A percentile compares a stretch with the other conserved stretches of the same genome.
phyloP scores from a whole-genome alignment of 2,113 vertebrate species.

The human (Homo sapiens) region DNA sequence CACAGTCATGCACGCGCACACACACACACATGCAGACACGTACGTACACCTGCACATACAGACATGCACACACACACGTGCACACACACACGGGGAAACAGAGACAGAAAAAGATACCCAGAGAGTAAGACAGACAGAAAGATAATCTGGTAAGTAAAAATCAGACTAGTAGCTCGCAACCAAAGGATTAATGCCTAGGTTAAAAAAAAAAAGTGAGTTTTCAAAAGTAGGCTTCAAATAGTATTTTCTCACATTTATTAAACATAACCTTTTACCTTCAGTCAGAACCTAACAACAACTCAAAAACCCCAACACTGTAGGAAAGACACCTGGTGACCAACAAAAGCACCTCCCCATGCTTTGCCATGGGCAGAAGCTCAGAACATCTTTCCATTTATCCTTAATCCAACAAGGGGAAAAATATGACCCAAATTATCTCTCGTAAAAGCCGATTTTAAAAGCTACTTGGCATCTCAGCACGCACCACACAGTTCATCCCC shows the following conservation, averaged over 20 bases:
- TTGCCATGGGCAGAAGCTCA: neutral
- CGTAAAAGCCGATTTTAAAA: accelerated
- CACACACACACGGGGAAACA: accelerated
- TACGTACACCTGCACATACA: too few species aligned
- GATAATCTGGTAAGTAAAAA: neutral
- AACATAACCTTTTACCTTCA: neutral
- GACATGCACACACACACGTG: accelerated
- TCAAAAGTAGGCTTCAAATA: neutral
- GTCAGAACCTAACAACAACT: neutral
- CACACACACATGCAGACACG: neutral
- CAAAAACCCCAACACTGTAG: neutral
- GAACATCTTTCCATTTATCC: neutral
- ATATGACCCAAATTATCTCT: neutral
- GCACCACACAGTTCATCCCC: accelerated
- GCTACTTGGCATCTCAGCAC: neutral
- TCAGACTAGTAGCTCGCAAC: neutral
- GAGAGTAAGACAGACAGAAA: neutral
- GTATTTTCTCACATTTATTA: neutral
- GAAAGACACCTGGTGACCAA: neutral
- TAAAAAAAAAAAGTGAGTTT: neutral
- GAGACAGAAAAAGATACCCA: neutral
- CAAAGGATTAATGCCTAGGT: neutral
- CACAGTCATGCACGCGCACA: accelerated
- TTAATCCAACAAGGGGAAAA: neutral
- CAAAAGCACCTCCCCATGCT: neutral